Conservation (phyloP, 2,888 invertebrate species). For the Hololepta plana region DNA sequence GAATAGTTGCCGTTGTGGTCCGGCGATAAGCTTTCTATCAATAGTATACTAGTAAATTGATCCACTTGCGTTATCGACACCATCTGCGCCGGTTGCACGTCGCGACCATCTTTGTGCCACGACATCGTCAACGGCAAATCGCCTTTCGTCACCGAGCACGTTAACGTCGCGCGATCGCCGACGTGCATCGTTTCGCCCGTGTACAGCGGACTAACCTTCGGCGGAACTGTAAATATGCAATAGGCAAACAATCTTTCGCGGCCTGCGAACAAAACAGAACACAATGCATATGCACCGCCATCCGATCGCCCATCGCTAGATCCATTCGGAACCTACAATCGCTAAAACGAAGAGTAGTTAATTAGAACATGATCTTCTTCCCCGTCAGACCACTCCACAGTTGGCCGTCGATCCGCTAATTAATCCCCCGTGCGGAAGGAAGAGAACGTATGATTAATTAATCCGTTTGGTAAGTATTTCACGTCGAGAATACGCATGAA, state of each 20-base stretch:
- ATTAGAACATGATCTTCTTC: too few species aligned
- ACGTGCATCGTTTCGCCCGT: conserved; percentile 50
- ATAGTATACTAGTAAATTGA: conserved; percentile 59
- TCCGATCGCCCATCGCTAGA: too few species aligned
- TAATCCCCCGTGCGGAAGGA: too few species aligned
- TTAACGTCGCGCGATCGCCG: conserved; percentile 53
- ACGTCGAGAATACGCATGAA: not conserved
- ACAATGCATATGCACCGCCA: conserved; percentile 1
- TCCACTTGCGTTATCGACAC: conserved; percentile 51
- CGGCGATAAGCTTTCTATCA: conserved; percentile 55
- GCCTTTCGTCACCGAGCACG: conserved; percentile 58
- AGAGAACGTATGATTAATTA: not conserved
- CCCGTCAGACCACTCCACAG: too few species aligned
- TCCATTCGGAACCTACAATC: too few species aligned
- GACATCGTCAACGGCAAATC: conserved; percentile 56
- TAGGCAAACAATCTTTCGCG: conserved; percentile 5
- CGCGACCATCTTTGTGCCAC: conserved; percentile 59
- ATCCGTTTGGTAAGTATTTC: not conserved
- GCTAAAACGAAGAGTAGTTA: too few species aligned
- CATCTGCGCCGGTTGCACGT: conserved; percentile 43
- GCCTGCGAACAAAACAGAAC: conserved; percentile 4
- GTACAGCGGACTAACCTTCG: conserved; percentile 58
- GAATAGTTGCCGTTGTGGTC: conserved; percentile 65
- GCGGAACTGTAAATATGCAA: conserved; percentile 43
- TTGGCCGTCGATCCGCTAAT: too few species aligned